Base-by-base conservation (phyloP, 1,140 invertebrate genomes). In the Eumeta japonica region DNA sequence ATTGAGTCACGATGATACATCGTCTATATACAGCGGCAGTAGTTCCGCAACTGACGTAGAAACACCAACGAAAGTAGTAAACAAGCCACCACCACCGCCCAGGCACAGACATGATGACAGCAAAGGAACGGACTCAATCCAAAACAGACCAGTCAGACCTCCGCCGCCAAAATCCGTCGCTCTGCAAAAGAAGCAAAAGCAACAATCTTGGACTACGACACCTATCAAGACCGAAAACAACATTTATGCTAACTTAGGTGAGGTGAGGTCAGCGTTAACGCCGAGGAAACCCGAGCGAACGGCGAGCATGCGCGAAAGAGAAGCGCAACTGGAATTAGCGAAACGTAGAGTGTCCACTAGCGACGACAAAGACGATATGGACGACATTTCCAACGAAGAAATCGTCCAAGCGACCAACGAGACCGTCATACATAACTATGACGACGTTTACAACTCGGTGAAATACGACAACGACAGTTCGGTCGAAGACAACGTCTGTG, bases 201-300 rank as follows among this genome's bases (percentile, higher is more conserved):
- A 75, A 66, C 75, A 79, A 43, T 43, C 72, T 1, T 65, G 70
- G 66, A 33, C 62, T 3, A 38, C 63, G 17, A 44, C 71, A 16
- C 67, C 76, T n/a, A 73, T 56, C 35, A 81, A 79, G 45, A 47
- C 68, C 19, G 76, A 79, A 35, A 82, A 84, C 62, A 87, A 81
- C 51, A 86, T 89, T 59, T 88, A 88, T 63, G 86, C 86, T 37
- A 88, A 89, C 77, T 79, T 88, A 70, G 86, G 86, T 62, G 87
- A 89, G 72, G 86, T 88, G 29, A 77, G 88, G 61, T 86, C 84
- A 58, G 81, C 81, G 7, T 79, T 90, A 35, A 84, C 86, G 30
- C 86, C 84, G 7, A 63, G 83, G 19, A 91, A 91, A 68, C 89
- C 89, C 4, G 86, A 89, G 58, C 76, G 89, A 45, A 89, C 87